Evolutionary conservation across 92 coral and sea anemone species (phyloP).

Genomic region (Parazoanthus swiftii): DNA sequence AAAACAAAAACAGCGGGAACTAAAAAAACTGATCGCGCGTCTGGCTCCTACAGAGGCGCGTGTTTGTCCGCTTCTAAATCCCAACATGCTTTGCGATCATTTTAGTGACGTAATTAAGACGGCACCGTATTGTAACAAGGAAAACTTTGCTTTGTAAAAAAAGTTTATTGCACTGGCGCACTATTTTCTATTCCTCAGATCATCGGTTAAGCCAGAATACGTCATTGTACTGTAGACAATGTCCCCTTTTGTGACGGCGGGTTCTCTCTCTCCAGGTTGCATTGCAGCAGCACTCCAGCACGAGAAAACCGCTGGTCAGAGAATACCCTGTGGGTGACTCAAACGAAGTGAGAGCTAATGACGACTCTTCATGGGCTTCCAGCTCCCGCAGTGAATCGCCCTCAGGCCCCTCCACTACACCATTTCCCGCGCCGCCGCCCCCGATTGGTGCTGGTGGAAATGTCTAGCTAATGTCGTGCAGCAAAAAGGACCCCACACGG

Average conservation of each 20-base stretch:
- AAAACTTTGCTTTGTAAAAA: neutral
- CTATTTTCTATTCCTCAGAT: neutral
- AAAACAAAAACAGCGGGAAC: no score
- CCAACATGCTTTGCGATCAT: no score
- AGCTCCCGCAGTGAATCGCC: constrained; percentile 49
- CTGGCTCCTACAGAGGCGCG: no score
- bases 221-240: neutral
- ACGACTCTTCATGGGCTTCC: constrained; percentile 86
- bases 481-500: neutral
- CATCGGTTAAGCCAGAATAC: no score
- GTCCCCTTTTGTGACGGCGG: neutral
- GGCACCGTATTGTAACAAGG: neutral
- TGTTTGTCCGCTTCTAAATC: no score
- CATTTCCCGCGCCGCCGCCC: constrained; percentile 45
- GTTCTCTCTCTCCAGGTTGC: constrained; percentile 61
- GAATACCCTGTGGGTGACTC: constrained; percentile 86
- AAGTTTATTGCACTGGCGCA: neutral
- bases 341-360: constrained; percentile 80
- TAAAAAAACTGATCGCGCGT: no score
- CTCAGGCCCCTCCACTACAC: constrained; percentile 47
- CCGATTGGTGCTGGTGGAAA: constrained; percentile 7
- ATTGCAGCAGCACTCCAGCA: constrained; percentile 70
- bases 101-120: no score
- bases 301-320: constrained; percentile 78
- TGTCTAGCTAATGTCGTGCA: neutral